These are phyloP conservation scores for Xanthia icteritia DNA, from an alignment of 2,888 invertebrate species.

Conservation along the genomic window DNA sequence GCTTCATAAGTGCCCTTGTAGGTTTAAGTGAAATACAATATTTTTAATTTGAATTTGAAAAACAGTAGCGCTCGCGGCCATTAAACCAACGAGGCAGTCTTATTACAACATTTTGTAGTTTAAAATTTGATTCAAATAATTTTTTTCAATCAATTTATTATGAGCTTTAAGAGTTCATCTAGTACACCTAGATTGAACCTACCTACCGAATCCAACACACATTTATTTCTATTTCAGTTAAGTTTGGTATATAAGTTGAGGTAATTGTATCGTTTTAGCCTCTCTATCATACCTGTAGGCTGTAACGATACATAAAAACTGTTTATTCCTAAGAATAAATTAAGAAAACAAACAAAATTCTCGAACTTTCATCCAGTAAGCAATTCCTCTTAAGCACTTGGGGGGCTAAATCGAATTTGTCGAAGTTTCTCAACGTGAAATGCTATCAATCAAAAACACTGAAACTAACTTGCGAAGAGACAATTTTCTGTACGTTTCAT, in stretches of 20 bases:
- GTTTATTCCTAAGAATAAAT: neutral
- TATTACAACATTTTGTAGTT: too few species aligned
- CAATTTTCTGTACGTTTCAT: slow-evolving; percentile 57
- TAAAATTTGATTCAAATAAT: too few species aligned
- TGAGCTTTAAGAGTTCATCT: neutral
- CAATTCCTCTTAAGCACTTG: slow-evolving; percentile 55
- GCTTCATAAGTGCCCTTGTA: too few species aligned
- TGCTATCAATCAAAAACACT: slow-evolving; percentile 66
- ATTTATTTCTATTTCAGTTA: neutral
- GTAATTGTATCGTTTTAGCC: too few species aligned
- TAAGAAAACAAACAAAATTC: slow-evolving; percentile 11
- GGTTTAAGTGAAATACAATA: too few species aligned
- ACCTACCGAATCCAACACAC: neutral
- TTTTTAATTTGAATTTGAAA: too few species aligned
- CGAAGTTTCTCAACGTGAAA: slow-evolving; percentile 57
- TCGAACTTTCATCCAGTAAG: slow-evolving; percentile 19
- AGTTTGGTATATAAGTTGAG: neutral
- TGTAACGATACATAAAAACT: neutral
- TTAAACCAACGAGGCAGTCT: too few species aligned
- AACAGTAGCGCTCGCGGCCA: too few species aligned
- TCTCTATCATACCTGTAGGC: too few species aligned
- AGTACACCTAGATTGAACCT: neutral
- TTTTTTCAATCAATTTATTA: too few species aligned
- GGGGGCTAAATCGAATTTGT: slow-evolving; percentile 60
- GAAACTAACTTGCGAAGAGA: slow-evolving; percentile 58